Conservation (phyloP, 2,797 vertebrate species). For the Cichlasoma orientale region DNA sequence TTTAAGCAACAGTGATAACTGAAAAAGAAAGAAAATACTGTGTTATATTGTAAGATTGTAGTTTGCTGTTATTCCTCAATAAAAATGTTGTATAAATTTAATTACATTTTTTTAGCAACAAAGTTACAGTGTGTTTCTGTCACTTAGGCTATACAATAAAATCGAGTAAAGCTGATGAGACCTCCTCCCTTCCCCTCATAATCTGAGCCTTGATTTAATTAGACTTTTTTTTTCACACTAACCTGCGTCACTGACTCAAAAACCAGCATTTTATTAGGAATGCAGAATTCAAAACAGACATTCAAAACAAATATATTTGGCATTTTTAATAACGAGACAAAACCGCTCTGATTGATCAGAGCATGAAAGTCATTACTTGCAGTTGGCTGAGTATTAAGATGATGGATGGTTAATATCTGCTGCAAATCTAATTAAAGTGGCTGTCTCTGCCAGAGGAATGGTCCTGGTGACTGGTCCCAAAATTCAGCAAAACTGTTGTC, state of each 20-base stretch:
- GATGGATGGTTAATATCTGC: slow-evolving; percentile 48
- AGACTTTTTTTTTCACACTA: slow-evolving; percentile 36
- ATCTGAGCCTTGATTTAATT: slow-evolving; percentile 26
- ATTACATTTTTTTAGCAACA: not conserved
- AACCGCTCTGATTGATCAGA: slow-evolving; percentile 41
- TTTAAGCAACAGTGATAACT: no score
- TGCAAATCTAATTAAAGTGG: slow-evolving; percentile 52
- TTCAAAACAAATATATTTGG: slow-evolving; percentile 20
- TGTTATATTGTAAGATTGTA: no score
- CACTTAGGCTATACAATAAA: not conserved
- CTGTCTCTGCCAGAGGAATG: slow-evolving; percentile 24
- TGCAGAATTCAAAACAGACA: slow-evolving; percentile 24
- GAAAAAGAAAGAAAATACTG: no score
- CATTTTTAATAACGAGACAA: slow-evolving; percentile 22
- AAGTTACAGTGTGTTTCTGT: not conserved
- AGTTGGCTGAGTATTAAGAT: slow-evolving; percentile 21
- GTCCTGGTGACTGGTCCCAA: not conserved
- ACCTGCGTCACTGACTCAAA: slow-evolving; percentile 11
- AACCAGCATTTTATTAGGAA: slow-evolving; percentile 21
- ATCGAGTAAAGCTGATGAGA: not conserved
- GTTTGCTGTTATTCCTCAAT: no score
- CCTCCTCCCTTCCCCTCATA: not conserved
- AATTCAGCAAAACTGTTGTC: not conserved
- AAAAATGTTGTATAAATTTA: no score
- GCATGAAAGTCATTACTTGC: slow-evolving; percentile 39